Base-by-base conservation (phyloP, 2,113 vertebrate species). In the Potamarius usumacintae region DNA sequence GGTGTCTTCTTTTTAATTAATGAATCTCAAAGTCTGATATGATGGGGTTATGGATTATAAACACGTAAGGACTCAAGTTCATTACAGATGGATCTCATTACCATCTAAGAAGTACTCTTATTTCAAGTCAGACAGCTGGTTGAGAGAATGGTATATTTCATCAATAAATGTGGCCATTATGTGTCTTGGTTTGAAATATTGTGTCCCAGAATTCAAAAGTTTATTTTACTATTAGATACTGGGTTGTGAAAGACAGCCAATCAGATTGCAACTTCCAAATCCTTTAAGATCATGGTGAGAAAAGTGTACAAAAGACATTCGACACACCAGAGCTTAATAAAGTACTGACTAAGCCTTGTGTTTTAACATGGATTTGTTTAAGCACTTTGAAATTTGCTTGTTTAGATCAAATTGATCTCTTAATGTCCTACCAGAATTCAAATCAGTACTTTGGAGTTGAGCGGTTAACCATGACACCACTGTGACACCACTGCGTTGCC, bases 321-420 rank as follows among this genome's bases (percentile, higher is more conserved):
- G 9, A 11, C 8, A 11, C 2, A 17, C 1, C 18, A 20, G 52
- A 57, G n/a, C 14, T 78, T 55, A 55, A 78, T 55, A 55, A 55
- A 27, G 48, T 55, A 10, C 78, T 34, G 27, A 58, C 52, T 79
- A 22, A 58, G 79, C 3, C 18, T 60, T 58, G 20, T 5, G 57
- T 62, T 62, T 82, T 25, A 82, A 48, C 18, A 48, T 11, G 79
- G 57, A 48, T 62, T 82, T 62, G 30, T 82, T 22, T 82, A 82
- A 20, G 5, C 27, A 34, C 18, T 81, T 30, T 81, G 0, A 20
- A 0, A 20, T 81, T 79, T 55, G 22, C 2, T 58, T 80, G 3
- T 58, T 53, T n/a, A 6, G 50, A 11, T 57, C n/a, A 15, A 57
- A 30, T 10, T 74, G 20, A 74, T 74, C 71, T 52, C 42, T 52